These are phyloP conservation scores for Mormyrops boulengeri DNA, from an alignment of 2,797 vertebrate genomes.

Conservation along the genomic window DNA sequence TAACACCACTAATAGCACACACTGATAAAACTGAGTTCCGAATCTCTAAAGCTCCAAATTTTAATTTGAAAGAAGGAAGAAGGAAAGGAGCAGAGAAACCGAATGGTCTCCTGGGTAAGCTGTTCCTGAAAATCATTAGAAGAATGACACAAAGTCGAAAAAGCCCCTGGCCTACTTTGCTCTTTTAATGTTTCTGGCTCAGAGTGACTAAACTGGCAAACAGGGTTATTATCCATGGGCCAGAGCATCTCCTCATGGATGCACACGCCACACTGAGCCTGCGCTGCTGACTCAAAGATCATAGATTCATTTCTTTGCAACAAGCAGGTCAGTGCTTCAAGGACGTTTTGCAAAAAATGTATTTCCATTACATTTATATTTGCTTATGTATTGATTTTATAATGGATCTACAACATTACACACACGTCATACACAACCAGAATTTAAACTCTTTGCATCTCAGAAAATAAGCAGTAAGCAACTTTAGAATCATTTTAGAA, in stretches of 20 bases:
- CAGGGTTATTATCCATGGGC: not conserved
- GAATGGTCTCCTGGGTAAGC: not conserved
- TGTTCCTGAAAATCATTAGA: constrained; percentile 1
- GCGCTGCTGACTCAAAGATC: not conserved
- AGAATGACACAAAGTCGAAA: not conserved
- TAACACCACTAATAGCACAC: not conserved
- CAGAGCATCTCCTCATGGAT: not conserved
- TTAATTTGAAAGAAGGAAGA: not conserved
- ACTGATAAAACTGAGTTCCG: not conserved
- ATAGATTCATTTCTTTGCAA: not conserved
- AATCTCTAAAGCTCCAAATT: not conserved
- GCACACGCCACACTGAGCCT: not conserved
- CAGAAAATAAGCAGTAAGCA: not conserved
- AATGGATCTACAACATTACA: not conserved
- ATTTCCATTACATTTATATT: not conserved
- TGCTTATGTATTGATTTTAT: not conserved
- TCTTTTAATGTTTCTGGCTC: not conserved
- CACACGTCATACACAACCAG: not conserved
- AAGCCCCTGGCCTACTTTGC: not conserved
- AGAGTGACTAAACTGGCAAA: not conserved
- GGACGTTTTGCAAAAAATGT: not conserved
- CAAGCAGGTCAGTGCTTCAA: not conserved
- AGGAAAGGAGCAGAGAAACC: not conserved
- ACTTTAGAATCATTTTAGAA: not conserved
- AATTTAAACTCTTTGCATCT: not conserved